These are phyloP conservation scores for Kryptopterus vitreolus DNA, from an alignment of 2,797 vertebrate species.

Conservation along the genomic window DNA sequence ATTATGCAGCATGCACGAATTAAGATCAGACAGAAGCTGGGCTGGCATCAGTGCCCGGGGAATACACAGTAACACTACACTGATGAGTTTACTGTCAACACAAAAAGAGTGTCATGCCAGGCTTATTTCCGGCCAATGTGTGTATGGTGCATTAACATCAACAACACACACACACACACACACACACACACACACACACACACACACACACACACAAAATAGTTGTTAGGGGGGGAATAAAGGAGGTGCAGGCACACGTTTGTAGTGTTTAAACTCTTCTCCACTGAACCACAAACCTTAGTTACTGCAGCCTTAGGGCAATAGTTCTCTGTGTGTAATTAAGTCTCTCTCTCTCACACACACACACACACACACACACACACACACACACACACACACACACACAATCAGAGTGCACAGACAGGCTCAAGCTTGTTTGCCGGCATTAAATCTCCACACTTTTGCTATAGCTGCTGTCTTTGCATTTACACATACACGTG, in stretches of 20 bases:
- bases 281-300: background rate
- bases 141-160: background rate
- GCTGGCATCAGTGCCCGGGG: constrained; percentile 26
- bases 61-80: constrained; percentile 45
- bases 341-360: constrained; percentile 43
- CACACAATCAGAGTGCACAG: constrained; percentile 3
- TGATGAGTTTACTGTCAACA: constrained; percentile 55
- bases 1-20: constrained; percentile 60
- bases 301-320: constrained; percentile 39
- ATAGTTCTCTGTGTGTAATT: constrained; percentile 55
- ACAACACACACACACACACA: background rate
- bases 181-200: constrained; percentile 24
- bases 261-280: constrained; percentile 52
- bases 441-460: constrained; percentile 50
- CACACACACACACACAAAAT: constrained; percentile 13
- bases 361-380: constrained; percentile 34
- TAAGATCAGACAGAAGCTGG: constrained; percentile 51
- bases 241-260: constrained; percentile 46
- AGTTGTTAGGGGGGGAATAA: constrained; percentile 26
- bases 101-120: constrained; percentile 38
- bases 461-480: constrained; percentile 26
- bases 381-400: constrained; percentile 42
- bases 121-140: constrained; percentile 41
- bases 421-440: constrained; percentile 62
- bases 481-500: constrained; percentile 20